phyloP scores from a whole-genome alignment of 2,113 vertebrate genomes.

The Cairina moschata region DNA sequence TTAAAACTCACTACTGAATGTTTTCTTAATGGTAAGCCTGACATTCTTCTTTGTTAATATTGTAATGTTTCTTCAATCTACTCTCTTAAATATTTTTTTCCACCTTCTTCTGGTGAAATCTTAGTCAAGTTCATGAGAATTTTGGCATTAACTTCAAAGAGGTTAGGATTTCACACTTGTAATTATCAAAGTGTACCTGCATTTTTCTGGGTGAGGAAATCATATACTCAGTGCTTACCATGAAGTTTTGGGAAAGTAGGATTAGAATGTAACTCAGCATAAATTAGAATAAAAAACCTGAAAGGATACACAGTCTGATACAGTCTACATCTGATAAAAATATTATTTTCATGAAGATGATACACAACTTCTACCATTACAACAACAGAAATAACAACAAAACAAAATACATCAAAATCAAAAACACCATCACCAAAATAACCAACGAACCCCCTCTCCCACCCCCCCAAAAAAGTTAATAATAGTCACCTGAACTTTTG shows the following conservation, averaged over 20 bases:
- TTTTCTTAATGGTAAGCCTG: neutral
- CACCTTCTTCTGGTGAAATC: neutral
- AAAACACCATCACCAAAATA: no score
- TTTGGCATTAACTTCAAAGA: neutral
- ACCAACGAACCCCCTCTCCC: no score
- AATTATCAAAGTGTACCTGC: neutral
- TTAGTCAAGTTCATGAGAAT: neutral
- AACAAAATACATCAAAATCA: no score
- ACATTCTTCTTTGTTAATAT: neutral
- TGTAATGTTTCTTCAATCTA: neutral
- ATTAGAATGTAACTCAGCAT: neutral
- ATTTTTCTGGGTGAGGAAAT: neutral
- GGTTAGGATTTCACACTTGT: neutral
- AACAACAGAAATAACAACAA: no score
- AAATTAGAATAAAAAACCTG: neutral
- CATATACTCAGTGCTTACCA: neutral
- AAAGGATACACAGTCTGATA: neutral
- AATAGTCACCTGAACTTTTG: neutral
- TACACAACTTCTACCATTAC: neutral
- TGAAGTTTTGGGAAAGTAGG: neutral
- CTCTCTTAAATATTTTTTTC: neutral
- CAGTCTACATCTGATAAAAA: neutral
- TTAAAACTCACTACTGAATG: neutral
- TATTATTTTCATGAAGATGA: neutral
- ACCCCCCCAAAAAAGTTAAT: neutral